phyloP scores from a whole-genome alignment of 2,888 invertebrate genomes.

The Zaprionus obscuricornis region DNA sequence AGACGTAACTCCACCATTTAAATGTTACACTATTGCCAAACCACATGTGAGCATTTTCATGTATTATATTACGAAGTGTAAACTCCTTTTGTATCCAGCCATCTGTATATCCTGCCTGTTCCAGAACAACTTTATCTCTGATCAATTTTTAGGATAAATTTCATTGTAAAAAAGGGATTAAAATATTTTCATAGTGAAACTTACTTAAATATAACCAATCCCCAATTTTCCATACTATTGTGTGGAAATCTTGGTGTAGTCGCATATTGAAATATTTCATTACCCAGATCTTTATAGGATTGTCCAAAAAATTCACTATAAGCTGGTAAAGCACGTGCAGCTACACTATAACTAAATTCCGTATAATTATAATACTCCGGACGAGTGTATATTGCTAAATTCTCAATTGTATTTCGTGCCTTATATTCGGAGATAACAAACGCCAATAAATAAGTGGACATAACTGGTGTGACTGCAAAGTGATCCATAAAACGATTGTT shows the following conservation, averaged over 20 bases:
- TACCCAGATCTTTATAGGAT: slow-evolving; percentile 84
- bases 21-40: slow-evolving; percentile 86
- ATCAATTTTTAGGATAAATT: background rate
- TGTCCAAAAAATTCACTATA: slow-evolving; percentile 88
- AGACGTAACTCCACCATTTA: slow-evolving; percentile 86
- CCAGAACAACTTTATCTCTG: slow-evolving; percentile 68
- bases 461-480: slow-evolving; percentile 84
- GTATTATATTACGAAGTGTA: slow-evolving; percentile 85
- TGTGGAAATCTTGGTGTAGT: slow-evolving; percentile 91
- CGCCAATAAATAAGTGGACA: slow-evolving; percentile 93
- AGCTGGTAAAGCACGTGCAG: slow-evolving; percentile 43
- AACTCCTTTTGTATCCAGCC: slow-evolving; percentile 75
- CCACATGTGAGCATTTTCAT: slow-evolving; percentile 86
- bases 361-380: slow-evolving; percentile 87
- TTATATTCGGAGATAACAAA: slow-evolving; percentile 87
- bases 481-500: slow-evolving; percentile 62
- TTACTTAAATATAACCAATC: slow-evolving; percentile 91
- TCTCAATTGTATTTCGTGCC: slow-evolving; percentile 45
- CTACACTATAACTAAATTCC: slow-evolving; percentile 85
- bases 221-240: slow-evolving; percentile 96
- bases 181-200: slow-evolving; percentile 41
- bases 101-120: slow-evolving; percentile 68
- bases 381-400: slow-evolving; percentile 86
- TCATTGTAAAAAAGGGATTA: no score
- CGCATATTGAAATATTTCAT: slow-evolving; percentile 90